Base-by-base conservation (phyloP, 92 coral and sea anemone species). In the Epizoanthus rinbou region DNA sequence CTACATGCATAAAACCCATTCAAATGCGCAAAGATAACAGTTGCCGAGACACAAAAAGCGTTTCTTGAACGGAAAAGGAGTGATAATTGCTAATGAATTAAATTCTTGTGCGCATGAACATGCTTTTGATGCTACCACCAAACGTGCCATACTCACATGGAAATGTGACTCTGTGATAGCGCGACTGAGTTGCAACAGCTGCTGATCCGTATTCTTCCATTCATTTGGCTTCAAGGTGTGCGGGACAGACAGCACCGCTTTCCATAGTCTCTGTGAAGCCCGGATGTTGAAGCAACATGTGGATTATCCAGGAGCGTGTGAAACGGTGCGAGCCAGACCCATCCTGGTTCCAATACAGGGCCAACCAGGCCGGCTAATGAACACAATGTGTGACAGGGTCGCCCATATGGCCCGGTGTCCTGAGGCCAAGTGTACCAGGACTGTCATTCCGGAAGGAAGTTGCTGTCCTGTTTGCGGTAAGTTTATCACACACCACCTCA, bases 381-480 rank as follows among this genome's bases (percentile, higher is more conserved):
- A 88, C 69, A 83, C 88, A 18, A 87, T 91, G 33, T 96, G 99
- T 75, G 85, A 84, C 24, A 93, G 85, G 84, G 94, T 92, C 10
- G 53, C 64, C 41, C 93, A 91, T 25, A 79, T 83, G 68, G 86
- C 80, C 59, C 85, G 98, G 66, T 95, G 98, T 66, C 73, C 88
- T 8, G 85, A 52, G 21, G 56, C 86, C 3, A 78, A 53, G 1
- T 95, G 98, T 47, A 24, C 52, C 45, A 75, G 35, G 45, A 78
- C 88, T 39, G 95, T 95, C 23, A 57, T 90, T 1, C 93, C 98
- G 6, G 95, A 92, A 37, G 98, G 98, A 35, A 86, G 91, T 62
- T 95, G 98, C 74, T 95, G 98, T n/a, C 98, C 91, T 6, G 87
- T 90, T 0, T 95, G 98, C 50, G 98, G 98, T 95, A 84, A 84